Evolutionary conservation across 2,888 invertebrate genomes (phyloP), one percentile per base, ranked within the genome.

Genomic region (Rosalia funebris): DNA sequence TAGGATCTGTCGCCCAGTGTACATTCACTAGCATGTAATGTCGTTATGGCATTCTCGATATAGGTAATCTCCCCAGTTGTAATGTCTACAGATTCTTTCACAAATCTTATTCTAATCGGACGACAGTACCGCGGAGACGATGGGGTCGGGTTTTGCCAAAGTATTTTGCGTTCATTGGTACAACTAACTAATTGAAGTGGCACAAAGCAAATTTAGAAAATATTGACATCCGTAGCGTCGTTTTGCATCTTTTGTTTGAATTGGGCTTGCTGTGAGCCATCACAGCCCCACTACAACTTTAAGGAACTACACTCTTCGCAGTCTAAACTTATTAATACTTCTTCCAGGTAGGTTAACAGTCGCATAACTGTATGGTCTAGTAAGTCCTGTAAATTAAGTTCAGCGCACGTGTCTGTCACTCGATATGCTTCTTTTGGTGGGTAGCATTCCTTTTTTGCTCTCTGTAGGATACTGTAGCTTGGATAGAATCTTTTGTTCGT

Each of bases 191-290:
- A 31, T 64, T 57, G 34, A 34, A 71, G 19, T 55, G 68, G 63
- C 14, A 70, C 70, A 53, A 73, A 60, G 2, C 52, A 74, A 46
- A 66, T 73, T 59, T 68, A 73, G 65, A 78, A 79, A 20, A 79
- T 70, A 59, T 70, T 66, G 12, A 66, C 57, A 47, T 73, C 72
- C 11, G 57, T 65, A 7, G 15, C 46, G 39, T 57, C 60, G 59
- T 65, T 68, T 42, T 69, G 52, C 45, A 75, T 63, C 63, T 64
- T 72, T 62, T 74, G 73, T 62, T 75, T 71, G 57, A 57, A 75
- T 56, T 70, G 65, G 9, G 63, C 19, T 57, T 73, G 69, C 63
- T 68, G 32, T 52, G 68, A 25, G 62, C 72, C 62, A 69, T 72
- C 63, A 66, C 70, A 52, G 12, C 72, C 72, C 71, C 71, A 73